phyloP scores from a whole-genome alignment of 2,888 invertebrate species.

The Cephalotes varians region DNA sequence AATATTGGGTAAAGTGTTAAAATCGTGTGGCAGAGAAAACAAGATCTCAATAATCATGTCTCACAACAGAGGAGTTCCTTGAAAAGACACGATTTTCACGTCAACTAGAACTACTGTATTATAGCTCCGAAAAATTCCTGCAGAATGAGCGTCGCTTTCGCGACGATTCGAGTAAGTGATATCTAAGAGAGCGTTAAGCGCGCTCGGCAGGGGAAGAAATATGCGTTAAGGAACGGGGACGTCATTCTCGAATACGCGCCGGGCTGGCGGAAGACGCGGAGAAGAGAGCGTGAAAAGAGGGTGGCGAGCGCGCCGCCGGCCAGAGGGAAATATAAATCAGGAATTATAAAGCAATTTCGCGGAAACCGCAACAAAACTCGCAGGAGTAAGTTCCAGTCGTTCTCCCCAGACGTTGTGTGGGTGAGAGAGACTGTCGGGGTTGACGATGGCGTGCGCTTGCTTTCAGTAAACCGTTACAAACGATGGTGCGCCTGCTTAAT shows the following conservation, averaged over 20 bases:
- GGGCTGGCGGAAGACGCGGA: background rate
- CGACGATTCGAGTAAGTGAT: constrained; percentile 63
- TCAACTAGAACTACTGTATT: background rate
- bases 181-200: constrained; percentile 69
- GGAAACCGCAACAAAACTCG: constrained; percentile 77
- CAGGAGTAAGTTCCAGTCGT: constrained; percentile 52
- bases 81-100: background rate
- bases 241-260: constrained; percentile 56
- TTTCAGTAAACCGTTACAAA: constrained; percentile 78
- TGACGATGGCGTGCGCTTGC: constrained; percentile 55
- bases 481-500: constrained; percentile 76
- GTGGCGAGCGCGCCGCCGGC: constrained; percentile 31
- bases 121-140: constrained; percentile 5
- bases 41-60: background rate
- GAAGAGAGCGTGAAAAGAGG: constrained; percentile 50
- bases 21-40: background rate
- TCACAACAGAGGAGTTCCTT: too few species aligned
- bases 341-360: constrained; percentile 82
- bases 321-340: constrained; percentile 77
- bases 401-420: constrained; percentile 25
- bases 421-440: constrained; percentile 16
- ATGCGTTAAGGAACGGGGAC: constrained; percentile 57
- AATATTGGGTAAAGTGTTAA: background rate
- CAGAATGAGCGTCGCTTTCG: background rate
- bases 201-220: constrained; percentile 57